A percentile compares a stretch with the other conserved stretches of the same genome.
phyloP scores from a whole-genome alignment of 2,888 invertebrate species.

The Petrophora chlorosata region DNA sequence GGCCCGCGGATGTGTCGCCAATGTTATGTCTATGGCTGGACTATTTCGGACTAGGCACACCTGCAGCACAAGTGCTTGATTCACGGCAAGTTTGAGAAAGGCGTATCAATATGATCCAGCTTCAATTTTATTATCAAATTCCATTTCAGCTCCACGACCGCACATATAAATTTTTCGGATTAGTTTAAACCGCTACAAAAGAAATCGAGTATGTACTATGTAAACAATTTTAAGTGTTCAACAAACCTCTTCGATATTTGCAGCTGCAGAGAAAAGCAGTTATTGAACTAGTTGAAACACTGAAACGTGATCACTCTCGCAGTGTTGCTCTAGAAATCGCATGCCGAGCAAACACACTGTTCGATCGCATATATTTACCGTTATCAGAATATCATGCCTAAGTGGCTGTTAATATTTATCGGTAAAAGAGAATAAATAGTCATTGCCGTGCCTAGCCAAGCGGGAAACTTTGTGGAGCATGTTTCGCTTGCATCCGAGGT shows the following conservation, averaged over 20 bases:
- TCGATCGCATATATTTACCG: constrained; percentile 10
- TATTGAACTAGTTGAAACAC: constrained; percentile 20
- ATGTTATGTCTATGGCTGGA: constrained; percentile 35
- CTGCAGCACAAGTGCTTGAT: constrained; percentile 29
- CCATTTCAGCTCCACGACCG: too few species aligned
- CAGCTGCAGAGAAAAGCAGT: neutral
- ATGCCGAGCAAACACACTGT: constrained; percentile 6
- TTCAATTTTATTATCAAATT: too few species aligned
- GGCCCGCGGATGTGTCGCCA: constrained; percentile 43
- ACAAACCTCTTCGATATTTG: too few species aligned
- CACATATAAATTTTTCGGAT: too few species aligned
- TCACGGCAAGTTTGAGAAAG: too few species aligned
- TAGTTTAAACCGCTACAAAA: too few species aligned
- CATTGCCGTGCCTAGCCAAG: constrained; percentile 3
- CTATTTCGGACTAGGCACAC: constrained; percentile 33
- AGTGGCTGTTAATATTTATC: constrained; percentile 24
- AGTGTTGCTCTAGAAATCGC: constrained; percentile 22
- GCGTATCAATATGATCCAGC: too few species aligned
- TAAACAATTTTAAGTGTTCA: too few species aligned
- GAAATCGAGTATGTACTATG: too few species aligned
- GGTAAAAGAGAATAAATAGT: constrained; percentile 17
- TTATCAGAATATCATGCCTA: constrained; percentile 22
- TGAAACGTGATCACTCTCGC: constrained; percentile 17
- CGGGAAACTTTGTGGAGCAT: constrained; percentile 1
- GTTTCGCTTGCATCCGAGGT: neutral